phyloP scores from a whole-genome alignment of 2,113 vertebrate genomes.

The Lathamus discolor region DNA sequence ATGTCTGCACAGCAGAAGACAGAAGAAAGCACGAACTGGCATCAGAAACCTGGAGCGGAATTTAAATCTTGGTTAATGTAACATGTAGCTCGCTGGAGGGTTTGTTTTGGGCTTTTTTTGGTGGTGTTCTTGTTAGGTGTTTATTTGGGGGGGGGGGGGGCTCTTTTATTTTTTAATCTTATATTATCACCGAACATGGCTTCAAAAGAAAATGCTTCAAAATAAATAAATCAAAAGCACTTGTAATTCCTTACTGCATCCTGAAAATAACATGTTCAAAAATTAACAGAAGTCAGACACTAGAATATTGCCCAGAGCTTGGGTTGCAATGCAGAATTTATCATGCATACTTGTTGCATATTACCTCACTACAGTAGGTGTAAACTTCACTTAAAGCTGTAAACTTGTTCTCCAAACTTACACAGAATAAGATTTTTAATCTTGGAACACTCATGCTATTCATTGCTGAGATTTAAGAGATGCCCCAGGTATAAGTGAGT shows the following conservation, averaged over 20 bases:
- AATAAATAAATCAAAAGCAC: not conserved
- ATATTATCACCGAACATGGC: not conserved
- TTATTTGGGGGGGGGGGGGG: accelerated
- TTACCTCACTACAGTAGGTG: not conserved
- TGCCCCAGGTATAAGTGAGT: not conserved
- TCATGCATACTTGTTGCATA: not conserved
- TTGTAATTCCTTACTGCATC: not conserved
- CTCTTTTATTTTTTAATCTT: not conserved
- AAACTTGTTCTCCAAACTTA: not conserved
- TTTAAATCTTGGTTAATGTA: not conserved
- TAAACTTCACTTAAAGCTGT: not conserved
- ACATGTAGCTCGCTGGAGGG: not conserved
- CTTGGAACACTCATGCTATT: not conserved
- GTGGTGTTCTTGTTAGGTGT: not conserved
- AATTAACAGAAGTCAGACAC: not conserved
- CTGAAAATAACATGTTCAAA: not conserved
- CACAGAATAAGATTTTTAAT: not conserved
- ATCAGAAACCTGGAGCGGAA: not conserved
- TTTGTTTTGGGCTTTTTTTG: not conserved
- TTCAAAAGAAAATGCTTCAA: not conserved
- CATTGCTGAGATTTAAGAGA: not conserved
- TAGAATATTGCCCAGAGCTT: not conserved
- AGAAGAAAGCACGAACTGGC: not conserved
- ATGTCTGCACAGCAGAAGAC: not conserved
- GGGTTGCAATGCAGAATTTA: not conserved